Evolutionary conservation across 2,888 invertebrate species (phyloP).

Genomic region (Lasioglossum morio): DNA sequence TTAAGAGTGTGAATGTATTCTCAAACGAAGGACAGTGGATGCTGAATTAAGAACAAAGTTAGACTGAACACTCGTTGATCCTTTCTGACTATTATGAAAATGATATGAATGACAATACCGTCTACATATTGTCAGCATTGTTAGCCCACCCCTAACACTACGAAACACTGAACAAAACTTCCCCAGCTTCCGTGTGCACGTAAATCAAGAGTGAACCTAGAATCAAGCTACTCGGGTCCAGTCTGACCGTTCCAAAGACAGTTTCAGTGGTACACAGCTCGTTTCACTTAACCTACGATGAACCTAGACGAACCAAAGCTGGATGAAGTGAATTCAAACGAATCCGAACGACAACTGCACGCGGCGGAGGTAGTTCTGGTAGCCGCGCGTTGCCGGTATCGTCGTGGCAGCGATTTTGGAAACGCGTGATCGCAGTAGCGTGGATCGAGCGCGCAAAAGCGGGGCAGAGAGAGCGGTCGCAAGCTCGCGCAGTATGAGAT

Average conservation of each 20-base stretch:
- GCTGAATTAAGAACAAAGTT: not conserved
- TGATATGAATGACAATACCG: not conserved
- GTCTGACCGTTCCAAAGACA: not conserved
- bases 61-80: not conserved
- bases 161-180: not conserved
- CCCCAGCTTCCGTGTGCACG: not conserved
- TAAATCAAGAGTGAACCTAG: not conserved
- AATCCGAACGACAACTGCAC: not conserved
- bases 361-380: not conserved
- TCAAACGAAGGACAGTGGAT: not conserved
- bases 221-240: not conserved
- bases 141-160: not conserved
- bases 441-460: constrained; percentile 8
- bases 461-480: not conserved
- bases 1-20: no score
- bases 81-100: not conserved
- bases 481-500: constrained; percentile 9
- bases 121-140: not conserved
- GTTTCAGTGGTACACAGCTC: not conserved
- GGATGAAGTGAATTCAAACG: not conserved
- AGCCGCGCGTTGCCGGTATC: not conserved
- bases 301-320: not conserved
- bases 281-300: not conserved
- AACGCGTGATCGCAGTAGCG: not conserved
- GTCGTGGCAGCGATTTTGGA: not conserved